phyloP scores from a whole-genome alignment of 2,888 invertebrate genomes.

The Volucella zonaria region DNA sequence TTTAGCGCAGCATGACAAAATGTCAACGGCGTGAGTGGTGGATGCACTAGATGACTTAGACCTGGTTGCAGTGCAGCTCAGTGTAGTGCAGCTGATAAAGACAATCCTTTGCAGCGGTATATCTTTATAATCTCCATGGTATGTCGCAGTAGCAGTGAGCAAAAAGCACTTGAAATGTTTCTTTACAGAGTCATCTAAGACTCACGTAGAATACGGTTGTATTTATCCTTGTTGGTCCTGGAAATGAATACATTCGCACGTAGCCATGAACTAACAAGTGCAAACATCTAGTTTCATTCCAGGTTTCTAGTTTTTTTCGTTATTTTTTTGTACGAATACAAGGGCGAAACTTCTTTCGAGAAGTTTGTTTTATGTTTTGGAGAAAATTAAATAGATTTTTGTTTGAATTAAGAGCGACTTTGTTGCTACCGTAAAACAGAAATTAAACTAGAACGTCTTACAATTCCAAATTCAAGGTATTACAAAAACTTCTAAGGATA shows the following conservation, averaged over 20 bases:
- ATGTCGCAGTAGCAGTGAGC: conserved; percentile 35
- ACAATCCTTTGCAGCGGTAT: conserved; percentile 39
- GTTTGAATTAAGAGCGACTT: conserved; percentile 15
- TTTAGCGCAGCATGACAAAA: conserved; percentile 46
- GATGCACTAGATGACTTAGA: conserved; percentile 45
- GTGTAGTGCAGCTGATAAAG: conserved; percentile 20
- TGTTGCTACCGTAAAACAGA: conserved; percentile 4
- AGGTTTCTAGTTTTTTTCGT: neutral
- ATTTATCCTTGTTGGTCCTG: conserved; percentile 22
- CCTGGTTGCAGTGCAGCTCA: conserved; percentile 1
- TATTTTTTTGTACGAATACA: conserved; percentile 44
- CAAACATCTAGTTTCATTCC: neutral
- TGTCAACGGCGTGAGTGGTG: conserved; percentile 53
- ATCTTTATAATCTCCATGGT: conserved; percentile 15
- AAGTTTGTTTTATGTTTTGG: conserved; percentile 1
- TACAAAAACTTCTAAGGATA: no score
- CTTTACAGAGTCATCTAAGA: conserved; percentile 10
- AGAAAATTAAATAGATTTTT: conserved; percentile 44
- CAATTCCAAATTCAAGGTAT: neutral
- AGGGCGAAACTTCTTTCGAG: conserved; percentile 23
- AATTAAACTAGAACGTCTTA: conserved; percentile 30
- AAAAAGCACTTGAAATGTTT: conserved; percentile 47
- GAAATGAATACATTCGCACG: conserved; percentile 28
- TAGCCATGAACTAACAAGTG: conserved; percentile 38
- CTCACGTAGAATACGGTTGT: conserved; percentile 39